Base-by-base conservation (phyloP, 1,140 invertebrate genomes). In the Popillia japonica region DNA sequence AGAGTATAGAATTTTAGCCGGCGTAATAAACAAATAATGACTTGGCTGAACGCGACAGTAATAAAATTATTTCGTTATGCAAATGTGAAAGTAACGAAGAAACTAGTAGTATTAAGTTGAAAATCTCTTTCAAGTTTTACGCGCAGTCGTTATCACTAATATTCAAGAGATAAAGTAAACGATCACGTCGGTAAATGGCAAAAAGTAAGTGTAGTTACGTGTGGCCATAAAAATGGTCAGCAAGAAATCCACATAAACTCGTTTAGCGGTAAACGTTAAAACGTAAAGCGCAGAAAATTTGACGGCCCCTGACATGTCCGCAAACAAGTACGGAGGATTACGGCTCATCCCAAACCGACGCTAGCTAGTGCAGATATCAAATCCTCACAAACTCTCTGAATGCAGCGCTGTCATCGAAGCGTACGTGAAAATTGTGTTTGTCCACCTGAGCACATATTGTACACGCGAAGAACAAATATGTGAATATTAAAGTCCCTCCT, bases 391-490 rank as follows among this genome's bases (percentile, higher is more conserved):
- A 55, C 48, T 55, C 61, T 68, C 20, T 1, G 61, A 68, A 68
- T 68, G 22, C 61, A 17, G 20, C 22, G 11, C 22, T 23, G 23
- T 23, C 22, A 27, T 14, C 22, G 61, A 68, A 22, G 27, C 22
- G 61, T 22, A 34, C 27, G 20, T 27, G 61, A 68, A 68, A 23
- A 68, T 11, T 68, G 22, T 68, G 61, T 68, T 55, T 55, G 61
- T 68, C 61, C 61, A 68, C 61, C 61, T 68, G 61, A 34, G 27
- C 61, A 68, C 61, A 68, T 68, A 68, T 68, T 68, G 61, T 34
- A 34, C 61, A 68, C 27, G 61, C 61, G 22, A 34, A 68, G 61
- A 68, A 68, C 61, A 68, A 68, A 68, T 68, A 68, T 68, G 61
- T 68, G 61, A 68, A 68, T 68, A 68, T 68, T 68, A 34, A 68